Evolutionary conservation across 2,888 invertebrate species (phyloP).

Genomic region (Artemia sinica): DNA sequence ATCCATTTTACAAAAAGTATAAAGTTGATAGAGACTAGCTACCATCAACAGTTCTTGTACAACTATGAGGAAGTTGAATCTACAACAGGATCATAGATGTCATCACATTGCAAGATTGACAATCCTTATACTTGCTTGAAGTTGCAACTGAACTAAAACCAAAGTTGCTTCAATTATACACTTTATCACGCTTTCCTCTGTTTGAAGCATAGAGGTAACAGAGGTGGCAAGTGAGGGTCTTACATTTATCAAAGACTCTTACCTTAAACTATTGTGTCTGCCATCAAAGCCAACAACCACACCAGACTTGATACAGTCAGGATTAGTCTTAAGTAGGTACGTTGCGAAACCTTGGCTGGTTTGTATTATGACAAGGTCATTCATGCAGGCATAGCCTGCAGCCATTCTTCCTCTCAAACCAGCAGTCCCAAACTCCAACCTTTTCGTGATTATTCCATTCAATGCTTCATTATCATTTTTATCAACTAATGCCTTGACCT

Average conservation of each 20-base stretch:
- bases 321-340: constrained; percentile 41
- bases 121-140: no score
- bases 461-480: constrained; percentile 42
- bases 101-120: no score
- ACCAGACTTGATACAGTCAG: constrained; percentile 42
- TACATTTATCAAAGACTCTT: constrained; percentile 25
- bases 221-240: background rate
- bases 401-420: constrained; percentile 82
- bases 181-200: background rate
- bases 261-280: constrained; percentile 74
- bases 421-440: constrained; percentile 78
- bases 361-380: constrained; percentile 81
- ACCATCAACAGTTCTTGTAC: no score
- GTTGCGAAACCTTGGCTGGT: constrained; percentile 73
- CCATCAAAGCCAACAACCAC: constrained; percentile 84
- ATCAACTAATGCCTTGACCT: constrained; percentile 43
- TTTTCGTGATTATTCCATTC: constrained; percentile 43
- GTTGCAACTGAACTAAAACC: no score
- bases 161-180: background rate
- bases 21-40: no score
- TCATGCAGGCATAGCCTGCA: constrained; percentile 81
- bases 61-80: no score
- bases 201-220: background rate
- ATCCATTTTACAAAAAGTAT: no score
- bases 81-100: no score